These are phyloP conservation scores for Furnarius figulus DNA, from an alignment of 2,113 vertebrate genomes.

Conservation along the genomic window DNA sequence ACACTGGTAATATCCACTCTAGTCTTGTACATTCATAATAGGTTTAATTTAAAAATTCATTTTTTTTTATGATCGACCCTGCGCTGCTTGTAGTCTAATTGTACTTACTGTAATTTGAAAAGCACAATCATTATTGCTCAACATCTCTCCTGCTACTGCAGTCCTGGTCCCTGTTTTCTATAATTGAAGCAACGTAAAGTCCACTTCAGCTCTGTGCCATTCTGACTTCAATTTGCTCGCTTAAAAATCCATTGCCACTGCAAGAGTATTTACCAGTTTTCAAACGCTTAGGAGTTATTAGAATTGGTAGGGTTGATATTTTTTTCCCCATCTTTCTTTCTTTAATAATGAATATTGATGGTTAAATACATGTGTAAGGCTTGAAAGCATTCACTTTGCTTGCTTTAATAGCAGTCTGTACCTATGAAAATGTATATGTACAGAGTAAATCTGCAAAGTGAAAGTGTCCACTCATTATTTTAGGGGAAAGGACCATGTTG, in stretches of 20 bases:
- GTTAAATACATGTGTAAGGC: not conserved
- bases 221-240: not conserved
- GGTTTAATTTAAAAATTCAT: not conserved
- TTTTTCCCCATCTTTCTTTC: not conserved
- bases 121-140: not conserved
- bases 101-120: not conserved
- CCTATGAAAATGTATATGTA: not conserved
- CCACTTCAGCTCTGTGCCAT: not conserved
- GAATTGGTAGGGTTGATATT: not conserved
- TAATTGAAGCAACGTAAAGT: not conserved
- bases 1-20: not conserved
- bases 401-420: not conserved
- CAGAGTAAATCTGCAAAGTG: not conserved
- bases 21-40: not conserved
- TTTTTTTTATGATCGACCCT: not conserved
- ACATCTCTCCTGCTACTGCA: not conserved
- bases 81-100: not conserved
- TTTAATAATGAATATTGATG: not conserved
- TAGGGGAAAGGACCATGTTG: not conserved
- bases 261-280: slow-evolving; percentile 4
- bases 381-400: not conserved
- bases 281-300: slow-evolving; percentile 14
- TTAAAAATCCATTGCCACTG: not conserved
- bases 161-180: not conserved
- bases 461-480: not conserved